phyloP scores from a whole-genome alignment of 2,888 invertebrate species.

The Macaria liturata region DNA sequence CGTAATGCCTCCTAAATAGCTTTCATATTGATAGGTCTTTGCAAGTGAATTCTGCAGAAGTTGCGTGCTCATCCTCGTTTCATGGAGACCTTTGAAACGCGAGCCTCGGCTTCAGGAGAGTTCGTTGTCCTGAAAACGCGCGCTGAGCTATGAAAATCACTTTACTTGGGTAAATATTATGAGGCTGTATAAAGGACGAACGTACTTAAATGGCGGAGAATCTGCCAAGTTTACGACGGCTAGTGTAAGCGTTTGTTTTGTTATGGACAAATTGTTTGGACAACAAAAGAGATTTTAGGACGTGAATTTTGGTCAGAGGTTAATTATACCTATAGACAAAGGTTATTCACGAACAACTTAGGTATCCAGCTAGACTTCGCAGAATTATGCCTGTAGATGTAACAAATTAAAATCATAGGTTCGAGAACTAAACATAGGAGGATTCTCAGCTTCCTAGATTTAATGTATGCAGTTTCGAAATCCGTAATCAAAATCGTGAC shows the following conservation, averaged over 20 bases:
- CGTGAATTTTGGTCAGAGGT: not conserved
- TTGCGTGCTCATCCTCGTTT: constrained; percentile 34
- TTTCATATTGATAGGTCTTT: constrained; percentile 18
- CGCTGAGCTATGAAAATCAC: constrained; percentile 27
- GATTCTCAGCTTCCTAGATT: constrained; percentile 9
- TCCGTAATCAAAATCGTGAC: constrained; percentile 32
- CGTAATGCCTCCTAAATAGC: constrained; percentile 15
- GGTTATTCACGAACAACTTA: too few species aligned
- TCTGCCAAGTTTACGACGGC: constrained; percentile 15
- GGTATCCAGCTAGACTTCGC: not conserved
- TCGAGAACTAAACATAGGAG: too few species aligned
- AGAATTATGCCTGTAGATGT: not conserved
- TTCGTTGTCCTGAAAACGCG: constrained; percentile 38
- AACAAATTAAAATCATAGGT: not conserved
- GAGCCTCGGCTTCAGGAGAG: constrained; percentile 33
- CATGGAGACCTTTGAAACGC: constrained; percentile 31
- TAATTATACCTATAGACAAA: not conserved
- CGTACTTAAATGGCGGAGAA: constrained; percentile 3
- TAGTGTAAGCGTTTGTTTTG: constrained; percentile 12
- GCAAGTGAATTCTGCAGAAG: constrained; percentile 29
- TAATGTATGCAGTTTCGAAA: constrained; percentile 14
- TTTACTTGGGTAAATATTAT: constrained; percentile 25
- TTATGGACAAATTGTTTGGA: constrained; percentile 15
- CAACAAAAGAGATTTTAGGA: constrained; percentile 11
- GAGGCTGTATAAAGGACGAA: constrained; percentile 17